Evolutionary conservation across 2,888 invertebrate species (phyloP), one percentile per base, ranked within the genome.

Genomic region (Latrodectus elegans): DNA sequence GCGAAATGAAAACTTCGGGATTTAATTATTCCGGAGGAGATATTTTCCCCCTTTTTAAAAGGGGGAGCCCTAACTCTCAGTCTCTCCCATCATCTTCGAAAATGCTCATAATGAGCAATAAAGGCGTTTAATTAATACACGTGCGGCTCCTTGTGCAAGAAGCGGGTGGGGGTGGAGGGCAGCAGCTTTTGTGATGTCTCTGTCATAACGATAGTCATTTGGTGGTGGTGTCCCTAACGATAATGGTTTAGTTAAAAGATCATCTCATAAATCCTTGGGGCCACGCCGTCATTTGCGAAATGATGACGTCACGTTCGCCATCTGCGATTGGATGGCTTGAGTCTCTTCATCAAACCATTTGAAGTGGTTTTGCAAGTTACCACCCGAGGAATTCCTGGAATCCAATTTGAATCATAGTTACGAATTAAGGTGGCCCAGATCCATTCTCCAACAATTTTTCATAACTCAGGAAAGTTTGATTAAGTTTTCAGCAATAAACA

Each of bases 181-280:
- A 12, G 55, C 51, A 70, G 60, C 51, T 53, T 71, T 76, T 83
- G 83, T 83, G 83, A 76, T 75, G 76, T 53, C 76, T 17, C 49
- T 76, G 70, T 83, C 76, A 64, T 83, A 83, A 83, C 83, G 83
- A 83, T 76, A 76, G 83, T 76, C 83, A 70, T 83, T 83, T 76
- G 75, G 70, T 70, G 38, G 70, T 68, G 38, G 26, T 77, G 52
- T 51, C 84, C n/a, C 77, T 77, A 77, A 77, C 84, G 84, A 77
- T 84, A 77, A 84, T 84, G 77, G 84, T 84, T 77, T 84, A 84
- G 84, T 84, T 84, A 84, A 84, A 77, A 84, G 84, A 84, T 84
- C 76, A 77, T 72, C 77, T 65, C 84, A 77, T 84, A 77, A 84
- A 84, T 84, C 77, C 70, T 71, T 17, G 71, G 77, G 84, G 84